Evolutionary conservation across 2,888 invertebrate species (phyloP), one percentile per base, ranked within the genome.

Genomic region (Cantharis rustica): DNA sequence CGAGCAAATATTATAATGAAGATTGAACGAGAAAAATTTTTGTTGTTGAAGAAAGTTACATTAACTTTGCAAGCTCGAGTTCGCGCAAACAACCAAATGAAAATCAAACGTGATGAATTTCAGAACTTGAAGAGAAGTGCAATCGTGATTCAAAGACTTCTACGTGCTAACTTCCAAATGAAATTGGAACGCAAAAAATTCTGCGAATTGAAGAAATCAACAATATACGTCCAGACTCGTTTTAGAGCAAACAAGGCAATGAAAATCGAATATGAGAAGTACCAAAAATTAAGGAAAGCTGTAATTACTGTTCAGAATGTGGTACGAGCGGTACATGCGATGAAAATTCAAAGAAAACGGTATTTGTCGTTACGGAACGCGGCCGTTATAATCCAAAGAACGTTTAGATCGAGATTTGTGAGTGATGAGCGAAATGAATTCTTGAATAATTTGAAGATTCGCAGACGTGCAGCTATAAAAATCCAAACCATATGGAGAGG

Each of bases 161-260:
- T 85, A 80, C 80, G 83, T 86, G 88, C 85, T 10, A 81, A 71
- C 71, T 68, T 69, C 10, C 63, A 7, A 10, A 77, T 82, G 85
- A 79, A 16, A 76, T 74, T 74, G 62, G 70, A 61, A 23, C 80
- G 72, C 77, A 15, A 17, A 61, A 26, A 71, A 66, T 82, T 77
- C 73, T n/a, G 47, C 7, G 17, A 31, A 16, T 66, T 77, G 62
- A 77, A 87, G 66, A 83, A 85, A 16, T 84, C 88, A 13, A 87
- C 89, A 26, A 84, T 90, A 11, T 79, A 81, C 1, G 84, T 93
- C 68, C 93, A 93, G 81, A 87, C 86, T 72, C 89, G 87, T 85
- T 89, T 90, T 82, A 89, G 90, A 81, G 90, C 90, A 0, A 85
- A 86, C 9, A 86, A 85, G 62, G 70, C 86, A 16, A 89, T 89